phyloP scores from a whole-genome alignment of 2,113 vertebrate genomes.

The Caranx melampygus region DNA sequence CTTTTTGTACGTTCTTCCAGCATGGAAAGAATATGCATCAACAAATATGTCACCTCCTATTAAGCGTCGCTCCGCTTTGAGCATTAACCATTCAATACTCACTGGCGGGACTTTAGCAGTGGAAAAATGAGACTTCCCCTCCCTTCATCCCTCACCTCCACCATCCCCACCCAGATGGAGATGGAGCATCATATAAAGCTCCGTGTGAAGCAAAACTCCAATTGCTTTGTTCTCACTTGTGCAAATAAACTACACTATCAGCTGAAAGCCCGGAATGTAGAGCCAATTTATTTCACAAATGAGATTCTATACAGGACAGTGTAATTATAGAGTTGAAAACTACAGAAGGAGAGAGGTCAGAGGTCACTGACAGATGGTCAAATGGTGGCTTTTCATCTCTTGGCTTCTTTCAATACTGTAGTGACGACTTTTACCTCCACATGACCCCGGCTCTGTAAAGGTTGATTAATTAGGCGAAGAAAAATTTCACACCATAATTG shows the following conservation, averaged over 20 bases:
- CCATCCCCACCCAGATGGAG: neutral
- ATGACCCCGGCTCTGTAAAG: conserved; percentile 42
- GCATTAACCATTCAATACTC: conserved; percentile 15
- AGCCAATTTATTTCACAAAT: conserved; percentile 59
- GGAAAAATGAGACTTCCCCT: too few relatives aligned
- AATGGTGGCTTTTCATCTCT: conserved; percentile 43
- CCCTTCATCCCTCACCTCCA: neutral
- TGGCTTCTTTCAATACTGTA: conserved; percentile 35
- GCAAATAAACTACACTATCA: conserved; percentile 35
- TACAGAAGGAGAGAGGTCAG: conserved; percentile 25
- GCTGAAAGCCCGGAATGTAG: conserved; percentile 4
- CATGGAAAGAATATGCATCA: conserved; percentile 35
- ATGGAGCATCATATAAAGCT: neutral
- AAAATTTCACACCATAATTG: conserved; percentile 44
- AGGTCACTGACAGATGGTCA: conserved; percentile 28
- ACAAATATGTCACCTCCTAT: conserved; percentile 44
- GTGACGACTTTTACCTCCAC: conserved; percentile 20
- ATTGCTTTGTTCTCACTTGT: neutral
- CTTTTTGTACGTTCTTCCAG: conserved; percentile 50
- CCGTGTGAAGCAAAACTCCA: conserved; percentile 3
- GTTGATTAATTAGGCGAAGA: conserved; percentile 60
- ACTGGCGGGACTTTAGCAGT: conserved; percentile 18
- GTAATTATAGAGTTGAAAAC: conserved; percentile 49
- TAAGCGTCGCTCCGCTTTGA: conserved; percentile 17
- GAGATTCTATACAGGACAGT: conserved; percentile 33